A percentile compares a stretch with the other conserved stretches of the same genome.
These are phyloP conservation scores for Tetranychus urticae DNA, from an alignment of 1,140 invertebrate genomes.

Conservation along the genomic window DNA sequence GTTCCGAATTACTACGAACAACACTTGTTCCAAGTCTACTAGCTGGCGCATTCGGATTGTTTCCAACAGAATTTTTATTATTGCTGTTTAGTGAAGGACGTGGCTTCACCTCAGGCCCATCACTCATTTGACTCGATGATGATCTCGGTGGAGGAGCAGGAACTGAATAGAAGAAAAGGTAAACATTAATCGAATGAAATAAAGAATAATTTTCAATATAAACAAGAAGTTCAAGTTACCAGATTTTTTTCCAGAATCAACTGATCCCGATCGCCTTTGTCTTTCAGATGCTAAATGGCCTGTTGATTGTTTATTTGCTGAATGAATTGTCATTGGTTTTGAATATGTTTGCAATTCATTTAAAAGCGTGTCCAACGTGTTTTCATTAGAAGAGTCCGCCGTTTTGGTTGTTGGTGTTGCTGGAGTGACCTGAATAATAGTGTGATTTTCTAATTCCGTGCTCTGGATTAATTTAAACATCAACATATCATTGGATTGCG, in stretches of 20 bases:
- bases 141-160: constrained; percentile 3
- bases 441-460: constrained; percentile 6
- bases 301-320: not conserved
- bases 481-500: not conserved
- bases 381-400: constrained; percentile 36
- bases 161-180: not conserved
- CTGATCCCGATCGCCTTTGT: not conserved
- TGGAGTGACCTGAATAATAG: constrained; percentile 15
- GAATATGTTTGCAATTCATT: constrained; percentile 62
- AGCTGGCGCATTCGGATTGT: not conserved
- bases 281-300: not conserved
- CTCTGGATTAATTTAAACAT: not conserved
- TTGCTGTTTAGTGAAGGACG: not conserved
- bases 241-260: not conserved
- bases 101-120: not conserved
- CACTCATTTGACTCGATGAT: not conserved
- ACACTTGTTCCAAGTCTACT: not conserved
- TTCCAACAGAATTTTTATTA: not conserved
- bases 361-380: constrained; percentile 82
- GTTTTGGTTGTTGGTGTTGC: constrained; percentile 15
- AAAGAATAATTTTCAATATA: not conserved
- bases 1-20: constrained; percentile 8
- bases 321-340: constrained; percentile 7
- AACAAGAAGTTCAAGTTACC: not conserved
- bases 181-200: not conserved